Conservation (phyloP, 2,888 invertebrate species). For the Pheosia tremula region DNA sequence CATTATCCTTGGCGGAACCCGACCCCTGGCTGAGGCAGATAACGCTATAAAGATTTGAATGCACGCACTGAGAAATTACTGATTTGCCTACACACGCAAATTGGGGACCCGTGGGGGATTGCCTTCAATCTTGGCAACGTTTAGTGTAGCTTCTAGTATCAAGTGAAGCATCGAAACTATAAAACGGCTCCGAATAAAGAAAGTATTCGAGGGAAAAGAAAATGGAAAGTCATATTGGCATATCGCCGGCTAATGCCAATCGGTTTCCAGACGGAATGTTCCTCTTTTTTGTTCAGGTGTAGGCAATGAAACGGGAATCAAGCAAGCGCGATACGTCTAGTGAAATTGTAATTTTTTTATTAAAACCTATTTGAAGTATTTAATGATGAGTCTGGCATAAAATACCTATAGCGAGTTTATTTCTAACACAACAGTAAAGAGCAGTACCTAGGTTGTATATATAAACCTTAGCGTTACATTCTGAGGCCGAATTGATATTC, state of each 20-base stretch:
- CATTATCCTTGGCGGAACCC: neutral
- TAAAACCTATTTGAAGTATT: no score
- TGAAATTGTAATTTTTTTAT: no score
- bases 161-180: conserved; percentile 1
- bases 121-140: neutral
- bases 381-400: no score
- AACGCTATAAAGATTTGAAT: neutral
- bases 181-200: conserved; percentile 1
- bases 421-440: no score
- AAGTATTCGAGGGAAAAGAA: neutral
- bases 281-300: neutral
- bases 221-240: neutral
- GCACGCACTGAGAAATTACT: conserved; percentile 4
- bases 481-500: neutral
- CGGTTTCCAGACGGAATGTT: neutral
- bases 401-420: no score
- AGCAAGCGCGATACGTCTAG: no score
- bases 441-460: no score
- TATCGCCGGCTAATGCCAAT: neutral
- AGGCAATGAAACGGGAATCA: neutral
- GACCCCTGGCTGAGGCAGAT: neutral
- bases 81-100: neutral
- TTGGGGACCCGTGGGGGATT: neutral
- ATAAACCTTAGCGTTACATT: neutral
- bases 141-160: conserved; percentile 1